phyloP scores from a whole-genome alignment of 2,888 invertebrate genomes.

The Parnassius smintheus region DNA sequence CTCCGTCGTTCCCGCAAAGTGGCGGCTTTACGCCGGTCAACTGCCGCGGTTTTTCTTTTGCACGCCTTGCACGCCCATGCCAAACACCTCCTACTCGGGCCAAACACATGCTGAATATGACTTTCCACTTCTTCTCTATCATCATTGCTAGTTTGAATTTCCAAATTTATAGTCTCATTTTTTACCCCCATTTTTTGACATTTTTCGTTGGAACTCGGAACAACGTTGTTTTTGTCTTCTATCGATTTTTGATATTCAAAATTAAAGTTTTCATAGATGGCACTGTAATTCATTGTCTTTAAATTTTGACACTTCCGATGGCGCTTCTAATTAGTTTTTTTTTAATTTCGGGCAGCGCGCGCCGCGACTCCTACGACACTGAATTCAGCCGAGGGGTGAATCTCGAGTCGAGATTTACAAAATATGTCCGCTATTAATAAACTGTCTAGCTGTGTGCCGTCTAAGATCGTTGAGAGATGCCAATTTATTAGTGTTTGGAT shows the following conservation, averaged over 20 bases:
- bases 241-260: slow-evolving; percentile 49
- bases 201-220: slow-evolving; percentile 34
- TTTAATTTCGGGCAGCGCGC: slow-evolving; percentile 57
- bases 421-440: slow-evolving; percentile 76
- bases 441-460: slow-evolving; percentile 56
- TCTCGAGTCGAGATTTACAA: slow-evolving; percentile 67
- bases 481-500: slow-evolving; percentile 80
- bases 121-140: slow-evolving; percentile 47
- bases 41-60: slow-evolving; percentile 96
- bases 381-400: slow-evolving; percentile 67
- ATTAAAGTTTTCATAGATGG: slow-evolving; percentile 51
- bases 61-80: slow-evolving; percentile 99
- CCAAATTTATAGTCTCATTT: slow-evolving; percentile 51
- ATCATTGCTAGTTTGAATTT: slow-evolving; percentile 38
- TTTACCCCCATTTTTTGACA: slow-evolving; percentile 51
- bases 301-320: slow-evolving; percentile 30
- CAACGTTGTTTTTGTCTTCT: slow-evolving; percentile 35
- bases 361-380: slow-evolving; percentile 64
- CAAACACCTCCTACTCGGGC: slow-evolving; percentile 88
- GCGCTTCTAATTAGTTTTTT: slow-evolving; percentile 46
- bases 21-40: slow-evolving; percentile 98
- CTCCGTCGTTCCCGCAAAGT: slow-evolving; percentile 96
- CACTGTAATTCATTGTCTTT: slow-evolving; percentile 58
- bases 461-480: slow-evolving; percentile 68
- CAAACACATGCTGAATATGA: slow-evolving; percentile 75